These are phyloP conservation scores for Masnerella sp. DNA, from an alignment of 2,888 invertebrate species.

Conservation along the genomic window DNA sequence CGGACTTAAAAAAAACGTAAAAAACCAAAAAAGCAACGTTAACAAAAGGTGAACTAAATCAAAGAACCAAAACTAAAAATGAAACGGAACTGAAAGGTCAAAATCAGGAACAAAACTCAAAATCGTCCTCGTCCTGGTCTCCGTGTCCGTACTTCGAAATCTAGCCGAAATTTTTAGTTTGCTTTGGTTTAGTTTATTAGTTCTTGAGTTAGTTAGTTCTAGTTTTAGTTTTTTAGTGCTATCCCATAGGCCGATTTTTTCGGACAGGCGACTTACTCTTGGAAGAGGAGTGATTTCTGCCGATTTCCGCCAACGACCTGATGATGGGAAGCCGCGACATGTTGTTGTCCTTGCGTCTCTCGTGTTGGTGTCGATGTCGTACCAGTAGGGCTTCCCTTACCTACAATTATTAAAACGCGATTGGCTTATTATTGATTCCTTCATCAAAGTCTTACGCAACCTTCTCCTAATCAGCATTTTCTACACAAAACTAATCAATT, in stretches of 20 bases:
- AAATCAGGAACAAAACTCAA: slow-evolving; percentile 27
- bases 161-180: slow-evolving; percentile 33
- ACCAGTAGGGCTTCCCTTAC: slow-evolving; percentile 90
- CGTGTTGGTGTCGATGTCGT: slow-evolving; percentile 96
- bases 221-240: neutral
- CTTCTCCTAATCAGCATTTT: no score
- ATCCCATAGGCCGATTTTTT: neutral
- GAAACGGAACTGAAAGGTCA: slow-evolving; percentile 25
- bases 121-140: slow-evolving; percentile 46
- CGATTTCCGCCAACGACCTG: slow-evolving; percentile 96
- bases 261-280: slow-evolving; percentile 87
- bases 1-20: slow-evolving; percentile 61
- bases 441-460: no score
- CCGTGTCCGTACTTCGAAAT: slow-evolving; percentile 51
- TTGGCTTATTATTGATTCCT: no score
- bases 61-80: slow-evolving; percentile 46
- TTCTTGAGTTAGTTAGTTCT: slow-evolving; percentile 10
- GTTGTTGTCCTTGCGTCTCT: slow-evolving; percentile 85
- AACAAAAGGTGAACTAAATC: slow-evolving; percentile 20
- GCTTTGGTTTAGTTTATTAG: slow-evolving; percentile 26
- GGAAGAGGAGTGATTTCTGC: slow-evolving; percentile 94
- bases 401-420: no score
- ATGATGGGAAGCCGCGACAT: slow-evolving; percentile 92
- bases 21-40: slow-evolving; percentile 53
- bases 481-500: no score